phyloP scores from a whole-genome alignment of 2,113 vertebrate species.

The Scatophagus argus region DNA sequence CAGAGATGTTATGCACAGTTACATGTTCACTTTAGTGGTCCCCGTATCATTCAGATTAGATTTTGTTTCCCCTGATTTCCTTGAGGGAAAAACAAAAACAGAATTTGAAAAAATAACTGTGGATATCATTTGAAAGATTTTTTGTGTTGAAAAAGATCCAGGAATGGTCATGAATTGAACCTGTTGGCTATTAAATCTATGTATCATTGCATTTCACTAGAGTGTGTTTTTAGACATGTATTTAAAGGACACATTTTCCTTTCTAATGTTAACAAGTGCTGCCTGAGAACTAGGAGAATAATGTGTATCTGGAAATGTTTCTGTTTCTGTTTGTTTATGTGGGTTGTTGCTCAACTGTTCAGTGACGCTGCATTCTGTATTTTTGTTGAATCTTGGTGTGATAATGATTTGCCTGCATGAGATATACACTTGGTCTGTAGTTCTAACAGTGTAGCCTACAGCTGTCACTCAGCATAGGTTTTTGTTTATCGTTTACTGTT shows the following conservation, averaged over 20 bases:
- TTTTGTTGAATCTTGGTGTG: neutral
- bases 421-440: neutral
- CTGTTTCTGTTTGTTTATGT: neutral
- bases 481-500: neutral
- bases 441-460: neutral
- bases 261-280: neutral
- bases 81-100: neutral
- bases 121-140: neutral
- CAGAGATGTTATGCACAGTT: neutral
- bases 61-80: neutral
- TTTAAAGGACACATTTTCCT: neutral
- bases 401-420: neutral
- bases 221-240: neutral
- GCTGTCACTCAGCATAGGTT: neutral
- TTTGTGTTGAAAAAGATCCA: neutral
- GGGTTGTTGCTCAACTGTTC: neutral
- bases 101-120: neutral
- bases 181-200: no score
- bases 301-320: neutral
- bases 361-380: neutral
- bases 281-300: neutral
- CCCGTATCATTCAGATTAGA: neutral
- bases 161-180: neutral
- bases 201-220: neutral
- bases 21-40: neutral